Evolutionary conservation across 2,888 invertebrate species (phyloP), one percentile per base, ranked within the genome.

Genomic region (Adelphocoris suturalis): DNA sequence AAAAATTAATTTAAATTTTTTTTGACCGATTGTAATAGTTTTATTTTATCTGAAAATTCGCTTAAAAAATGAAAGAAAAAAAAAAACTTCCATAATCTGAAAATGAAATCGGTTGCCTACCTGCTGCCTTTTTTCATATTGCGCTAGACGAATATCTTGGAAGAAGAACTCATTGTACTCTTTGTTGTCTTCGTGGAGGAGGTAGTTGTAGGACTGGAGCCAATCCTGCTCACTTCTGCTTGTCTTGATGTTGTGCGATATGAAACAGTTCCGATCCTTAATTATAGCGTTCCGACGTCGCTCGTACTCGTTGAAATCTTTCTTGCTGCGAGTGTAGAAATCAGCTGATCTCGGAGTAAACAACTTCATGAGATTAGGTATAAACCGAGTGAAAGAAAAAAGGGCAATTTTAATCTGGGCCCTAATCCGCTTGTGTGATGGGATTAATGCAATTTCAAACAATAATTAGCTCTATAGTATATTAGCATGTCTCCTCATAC

Each of bases 161-260:
- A 88, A 88, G 80, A 88, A 88, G 78, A 76, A 88, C 52, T 88
- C 88, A n/a, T 88, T 88, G 27, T 78, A 88, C 46, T 88, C 88
- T n/a, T 76, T 78, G 47, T 88, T 88, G 28, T 88, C 88, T n/a
- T 88, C 88, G 12, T 76, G 76, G 12, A 88, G 55, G 13, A 88
- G 46, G 28, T 78, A 78, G n/a, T 19, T 78, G 78, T 37, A 55
- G 78, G 88, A 88, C 78, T 88, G 88, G 11, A 88, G 76, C 88
- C 88, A 88, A 37, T 88, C 88, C 78, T 28, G 55, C 52, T 88
- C 88, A 19, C 88, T 88, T 55, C 80, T 48, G 80, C 88, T 88
- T 16, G 57, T 27, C 19, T 88, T 88, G 48, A 88, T 52, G 27
- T 76, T 78, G 28, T 88, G 76, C 12, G 88, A 88, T 37, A 78